Evolutionary conservation across 2,888 invertebrate genomes (phyloP).

Genomic region (Cephonodes hylas): DNA sequence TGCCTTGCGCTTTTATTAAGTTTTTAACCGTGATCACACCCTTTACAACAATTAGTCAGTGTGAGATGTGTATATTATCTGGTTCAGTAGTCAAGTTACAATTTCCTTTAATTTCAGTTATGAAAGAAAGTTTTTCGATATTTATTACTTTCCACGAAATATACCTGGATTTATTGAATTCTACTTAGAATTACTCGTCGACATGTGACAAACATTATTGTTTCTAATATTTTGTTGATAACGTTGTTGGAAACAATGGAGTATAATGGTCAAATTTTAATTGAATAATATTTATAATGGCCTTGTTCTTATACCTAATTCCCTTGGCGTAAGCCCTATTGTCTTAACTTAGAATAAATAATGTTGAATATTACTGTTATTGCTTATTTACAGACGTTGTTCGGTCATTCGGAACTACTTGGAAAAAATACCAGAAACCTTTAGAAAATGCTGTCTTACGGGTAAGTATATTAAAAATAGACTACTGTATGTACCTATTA

Average conservation of each 20-base stretch:
- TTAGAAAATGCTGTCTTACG: constrained; percentile 40
- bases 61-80: too few relatives aligned
- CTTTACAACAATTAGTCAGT: too few relatives aligned
- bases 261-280: background rate
- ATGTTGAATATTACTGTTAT: background rate
- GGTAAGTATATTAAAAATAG: too few relatives aligned
- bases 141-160: background rate
- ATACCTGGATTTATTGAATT: background rate
- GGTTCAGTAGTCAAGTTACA: too few relatives aligned
- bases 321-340: background rate
- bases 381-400: constrained; percentile 35
- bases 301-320: too few relatives aligned
- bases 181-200: background rate
- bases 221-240: background rate
- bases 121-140: background rate
- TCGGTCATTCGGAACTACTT: constrained; percentile 29
- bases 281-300: background rate
- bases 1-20: too few relatives aligned
- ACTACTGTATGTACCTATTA: too few relatives aligned
- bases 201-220: background rate
- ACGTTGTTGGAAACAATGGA: background rate
- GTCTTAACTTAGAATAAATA: background rate
- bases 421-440: constrained; percentile 37
- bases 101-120: background rate
- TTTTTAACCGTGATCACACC: too few relatives aligned